Evolutionary conservation across 2,113 vertebrate genomes (phyloP), one percentile per base, ranked within the genome.

Genomic region (Eira barbara): DNA sequence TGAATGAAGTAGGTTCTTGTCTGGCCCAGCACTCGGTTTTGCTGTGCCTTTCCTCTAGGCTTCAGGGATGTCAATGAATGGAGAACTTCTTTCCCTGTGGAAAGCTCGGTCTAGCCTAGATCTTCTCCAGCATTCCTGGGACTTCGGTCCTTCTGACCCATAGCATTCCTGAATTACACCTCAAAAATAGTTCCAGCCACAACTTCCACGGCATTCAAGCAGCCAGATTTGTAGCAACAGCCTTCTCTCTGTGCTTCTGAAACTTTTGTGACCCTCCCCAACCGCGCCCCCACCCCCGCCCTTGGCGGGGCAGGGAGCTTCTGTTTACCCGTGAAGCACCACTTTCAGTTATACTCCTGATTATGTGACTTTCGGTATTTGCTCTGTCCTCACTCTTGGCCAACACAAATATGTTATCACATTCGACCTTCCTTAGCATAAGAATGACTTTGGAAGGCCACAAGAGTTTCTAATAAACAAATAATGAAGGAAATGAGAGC

Each of bases 401-500:
- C 97, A 98, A 97, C 95, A 98, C 97, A 97, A 97, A 97, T 97
- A 98, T 89, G 97, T 97, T 97, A 97, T 97, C 97, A 95, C 96
- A 97, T 73, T 98, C 84, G 95, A 96, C 98, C 97, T 98, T 97
- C 97, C 97, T 97, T 87, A 89, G 82, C 98, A 94, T 96, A 95
- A 98, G 97, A 97, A 97, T 97, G 96, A 97, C 97, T 98, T 97
- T 95, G 97, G 97, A 98, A 97, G 97, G 96, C 94, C 94, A 55
- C 91, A 67, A 20, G 92, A 94, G 97, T 97, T 97, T 98, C 98
- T 98, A 97, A 98, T 97, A 96, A 97, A 97, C 96, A 97, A 95
- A 97, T 97, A 98, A 97, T 97, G 97, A 97, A 91, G 97, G 95
- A 98, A 98, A 97, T 97, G 97, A 93, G 98, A 97, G 96, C 97